phyloP scores from a whole-genome alignment of 2,888 invertebrate species.

The Troglohyphantes excavatus region DNA sequence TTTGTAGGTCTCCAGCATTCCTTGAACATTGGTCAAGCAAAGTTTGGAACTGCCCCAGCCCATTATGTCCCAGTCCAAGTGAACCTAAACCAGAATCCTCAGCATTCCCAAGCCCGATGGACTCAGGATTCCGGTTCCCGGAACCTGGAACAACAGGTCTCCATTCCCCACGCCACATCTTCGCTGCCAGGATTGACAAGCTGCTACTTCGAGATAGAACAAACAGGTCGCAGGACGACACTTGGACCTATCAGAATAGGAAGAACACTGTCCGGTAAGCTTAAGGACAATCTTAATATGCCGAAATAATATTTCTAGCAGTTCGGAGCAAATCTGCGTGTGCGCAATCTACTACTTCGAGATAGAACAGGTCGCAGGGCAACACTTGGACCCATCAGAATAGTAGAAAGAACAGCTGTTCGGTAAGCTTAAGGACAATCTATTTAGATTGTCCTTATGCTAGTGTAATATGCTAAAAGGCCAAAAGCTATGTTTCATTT shows the following conservation, averaged over 20 bases:
- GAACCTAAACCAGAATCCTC: constrained; percentile 24
- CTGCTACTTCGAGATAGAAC: constrained; percentile 64
- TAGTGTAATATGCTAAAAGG: too few relatives aligned
- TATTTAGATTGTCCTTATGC: too few relatives aligned
- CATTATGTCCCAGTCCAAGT: constrained; percentile 63
- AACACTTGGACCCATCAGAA: too few relatives aligned
- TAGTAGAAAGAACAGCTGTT: too few relatives aligned
- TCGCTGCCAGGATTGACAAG: constrained; percentile 66
- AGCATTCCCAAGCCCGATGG: constrained; percentile 43
- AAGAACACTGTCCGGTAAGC: constrained; percentile 69
- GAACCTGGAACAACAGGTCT: background rate
- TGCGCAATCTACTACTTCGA: too few relatives aligned
- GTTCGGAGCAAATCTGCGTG: too few relatives aligned
- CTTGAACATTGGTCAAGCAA: constrained; percentile 69
- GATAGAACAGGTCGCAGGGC: too few relatives aligned
- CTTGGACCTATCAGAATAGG: constrained; percentile 66
- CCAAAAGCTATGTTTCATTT: too few relatives aligned
- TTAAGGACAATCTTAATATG: too few relatives aligned
- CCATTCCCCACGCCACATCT: constrained; percentile 51
- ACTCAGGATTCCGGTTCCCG: constrained; percentile 50
- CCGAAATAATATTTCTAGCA: too few relatives aligned
- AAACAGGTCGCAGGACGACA: constrained; percentile 44
- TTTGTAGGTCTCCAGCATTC: constrained; percentile 64
- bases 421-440: too few relatives aligned
- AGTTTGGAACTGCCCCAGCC: constrained; percentile 68